These are phyloP conservation scores for Melanotaenia trifasciata DNA, from an alignment of 2,797 vertebrate genomes.

Conservation along the genomic window DNA sequence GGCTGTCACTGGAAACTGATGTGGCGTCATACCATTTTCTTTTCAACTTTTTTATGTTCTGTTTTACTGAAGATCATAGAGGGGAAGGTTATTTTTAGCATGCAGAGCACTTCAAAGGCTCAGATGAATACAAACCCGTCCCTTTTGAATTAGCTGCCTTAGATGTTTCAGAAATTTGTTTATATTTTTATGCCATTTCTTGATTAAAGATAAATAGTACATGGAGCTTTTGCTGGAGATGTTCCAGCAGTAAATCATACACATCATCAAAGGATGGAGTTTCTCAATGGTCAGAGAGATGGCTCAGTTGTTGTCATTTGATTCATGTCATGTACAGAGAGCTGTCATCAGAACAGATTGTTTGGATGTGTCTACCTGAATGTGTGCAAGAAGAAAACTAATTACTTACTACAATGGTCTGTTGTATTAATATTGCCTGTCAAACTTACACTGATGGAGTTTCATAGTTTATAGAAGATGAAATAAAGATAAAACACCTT, in stretches of 20 bases:
- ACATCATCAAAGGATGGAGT: neutral
- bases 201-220: neutral
- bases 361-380: too few species aligned
- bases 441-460: neutral
- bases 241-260: neutral
- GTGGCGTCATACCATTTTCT: neutral
- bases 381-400: too few species aligned
- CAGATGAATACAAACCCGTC: neutral
- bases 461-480: neutral
- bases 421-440: too few species aligned
- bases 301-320: neutral
- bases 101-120: constrained; percentile 4
- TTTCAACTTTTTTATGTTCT: neutral
- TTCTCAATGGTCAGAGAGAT: neutral
- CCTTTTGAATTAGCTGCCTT: neutral
- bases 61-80: neutral
- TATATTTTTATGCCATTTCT: neutral
- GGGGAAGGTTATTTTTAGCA: neutral
- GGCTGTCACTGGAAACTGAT: constrained; percentile 32
- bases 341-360: neutral
- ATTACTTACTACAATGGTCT: too few species aligned
- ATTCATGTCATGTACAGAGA: neutral
- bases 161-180: neutral
- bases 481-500: neutral
- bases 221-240: neutral